Percentiles rank a stretch among this genome's conserved stretches.
Evolutionary conservation across 2,113 vertebrate species (phyloP).

Genomic region (Erpornis zantholeuca): DNA sequence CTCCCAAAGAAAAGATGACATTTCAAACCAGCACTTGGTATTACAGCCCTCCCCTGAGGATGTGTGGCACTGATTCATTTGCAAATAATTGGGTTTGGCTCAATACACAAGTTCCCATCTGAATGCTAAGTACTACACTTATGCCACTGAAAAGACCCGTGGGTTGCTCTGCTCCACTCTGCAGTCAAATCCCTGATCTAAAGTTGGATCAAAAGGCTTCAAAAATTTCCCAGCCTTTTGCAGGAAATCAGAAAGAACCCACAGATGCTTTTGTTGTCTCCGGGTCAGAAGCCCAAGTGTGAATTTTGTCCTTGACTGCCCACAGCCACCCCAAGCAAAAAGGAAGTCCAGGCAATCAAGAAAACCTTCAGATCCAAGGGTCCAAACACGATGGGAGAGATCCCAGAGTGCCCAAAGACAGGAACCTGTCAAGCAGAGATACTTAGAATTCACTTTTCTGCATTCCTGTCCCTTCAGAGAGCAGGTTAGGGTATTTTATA

Average conservation of each 20-base stretch:
- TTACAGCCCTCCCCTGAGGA: neutral
- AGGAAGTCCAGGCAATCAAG: neutral
- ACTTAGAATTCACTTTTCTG: neutral
- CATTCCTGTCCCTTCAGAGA: neutral
- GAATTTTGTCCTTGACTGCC: neutral
- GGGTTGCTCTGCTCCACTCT: neutral
- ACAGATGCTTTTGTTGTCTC: neutral
- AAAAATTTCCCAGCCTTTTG: neutral
- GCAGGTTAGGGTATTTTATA: neutral
- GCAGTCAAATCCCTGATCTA: neutral
- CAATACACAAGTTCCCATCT: neutral
- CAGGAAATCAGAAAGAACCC: neutral
- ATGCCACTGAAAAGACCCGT: neutral
- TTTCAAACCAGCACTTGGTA: neutral
- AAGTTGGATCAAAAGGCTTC: neutral
- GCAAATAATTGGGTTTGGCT: slow-evolving; percentile 34
- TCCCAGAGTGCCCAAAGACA: neutral
- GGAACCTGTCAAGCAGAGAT: neutral
- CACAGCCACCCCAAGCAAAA: neutral
- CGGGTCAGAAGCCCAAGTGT: neutral
- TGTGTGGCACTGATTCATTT: neutral
- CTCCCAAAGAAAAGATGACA: neutral
- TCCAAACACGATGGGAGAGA: neutral
- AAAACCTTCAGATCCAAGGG: neutral
- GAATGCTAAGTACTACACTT: neutral